These are phyloP conservation scores for Platysternon megacephalum DNA, from an alignment of 2,113 vertebrate species.

Conservation along the genomic window DNA sequence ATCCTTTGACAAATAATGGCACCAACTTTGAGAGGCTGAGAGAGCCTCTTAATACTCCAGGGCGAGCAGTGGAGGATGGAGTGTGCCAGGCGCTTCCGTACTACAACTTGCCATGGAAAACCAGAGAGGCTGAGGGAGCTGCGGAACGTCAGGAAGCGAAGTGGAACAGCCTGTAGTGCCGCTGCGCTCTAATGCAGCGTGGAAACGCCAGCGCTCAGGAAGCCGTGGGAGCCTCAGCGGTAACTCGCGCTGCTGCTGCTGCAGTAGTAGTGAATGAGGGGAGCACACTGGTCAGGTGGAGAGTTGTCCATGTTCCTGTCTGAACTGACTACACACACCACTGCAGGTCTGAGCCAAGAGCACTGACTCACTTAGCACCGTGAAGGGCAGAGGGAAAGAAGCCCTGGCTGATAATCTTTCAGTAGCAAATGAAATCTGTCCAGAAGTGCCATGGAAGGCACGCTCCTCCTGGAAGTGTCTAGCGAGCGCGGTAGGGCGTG, in stretches of 20 bases:
- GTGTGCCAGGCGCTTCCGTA: accelerated
- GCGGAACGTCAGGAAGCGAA: neutral
- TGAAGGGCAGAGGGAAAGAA: neutral
- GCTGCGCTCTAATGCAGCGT: neutral
- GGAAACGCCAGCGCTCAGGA: neutral
- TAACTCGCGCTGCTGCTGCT: neutral
- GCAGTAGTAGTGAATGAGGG: neutral
- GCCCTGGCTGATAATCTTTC: neutral
- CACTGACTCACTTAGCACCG: neutral
- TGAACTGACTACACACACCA: no score
- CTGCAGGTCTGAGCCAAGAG: neutral
- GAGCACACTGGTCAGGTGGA: neutral
- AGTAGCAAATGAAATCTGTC: neutral
- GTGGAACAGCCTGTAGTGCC: neutral
- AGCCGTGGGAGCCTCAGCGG: neutral
- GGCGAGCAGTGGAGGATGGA: neutral
- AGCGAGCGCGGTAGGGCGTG: neutral
- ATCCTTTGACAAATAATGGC: neutral
- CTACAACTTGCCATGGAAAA: neutral
- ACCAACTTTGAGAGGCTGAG: neutral
- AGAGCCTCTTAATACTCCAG: no score
- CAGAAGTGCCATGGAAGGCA: neutral
- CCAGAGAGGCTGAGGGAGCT: neutral
- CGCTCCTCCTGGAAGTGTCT: accelerated
- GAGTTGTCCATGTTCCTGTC: neutral